Evolutionary conservation across 2,113 vertebrate genomes (phyloP), one percentile per base, ranked within the genome.

Genomic region (Danionella cerebrum): DNA sequence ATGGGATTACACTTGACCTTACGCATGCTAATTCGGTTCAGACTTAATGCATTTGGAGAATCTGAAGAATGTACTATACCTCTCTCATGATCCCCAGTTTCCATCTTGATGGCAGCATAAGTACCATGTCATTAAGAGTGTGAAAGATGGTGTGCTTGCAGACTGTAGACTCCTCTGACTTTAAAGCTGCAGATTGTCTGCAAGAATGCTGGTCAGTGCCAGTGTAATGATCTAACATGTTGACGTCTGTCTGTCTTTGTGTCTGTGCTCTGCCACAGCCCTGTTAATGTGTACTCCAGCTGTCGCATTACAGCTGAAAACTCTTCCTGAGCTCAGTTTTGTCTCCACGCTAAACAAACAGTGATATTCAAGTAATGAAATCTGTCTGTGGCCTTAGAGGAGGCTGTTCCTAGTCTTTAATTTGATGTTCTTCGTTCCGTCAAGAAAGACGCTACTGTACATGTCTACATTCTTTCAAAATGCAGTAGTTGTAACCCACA

Each of bases 141-240:
- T 66, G 63, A 47, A 48, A 52, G 60, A 24, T 57, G 38, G 53
- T 41, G 45, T 60, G 31, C 53, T 35, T 25, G 5, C 24, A 16
- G 39, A 35, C 41, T 50, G 65, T 63, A 51, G 38, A 41, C 57
- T 44, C 51, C 48, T 64, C 59, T 57, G 25, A 33, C 27, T 69
- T 68, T 44, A 73, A 67, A 3, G 8, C 55, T 57, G 29, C 42
- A 38, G 24, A 19, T 68, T 44, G 59, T 59, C 52, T 60, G 27
- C n/a, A n/a, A n/a, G n/a, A 54, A 47, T 21, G 5, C 12, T 57
- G 63, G 62, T 70, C 73, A 63, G 6, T 10, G 41, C 13, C 67
- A 66, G 54, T 55, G 54, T 70, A 70, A 70, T 67, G 38, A 45
- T 50, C 41, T 70, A 55, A 75, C 55, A 70, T 57, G 68, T 67